Evolutionary conservation across 2,797 vertebrate species (phyloP), one percentile per base, ranked within the genome.

Genomic region (Melanogrammus aeglefinus): DNA sequence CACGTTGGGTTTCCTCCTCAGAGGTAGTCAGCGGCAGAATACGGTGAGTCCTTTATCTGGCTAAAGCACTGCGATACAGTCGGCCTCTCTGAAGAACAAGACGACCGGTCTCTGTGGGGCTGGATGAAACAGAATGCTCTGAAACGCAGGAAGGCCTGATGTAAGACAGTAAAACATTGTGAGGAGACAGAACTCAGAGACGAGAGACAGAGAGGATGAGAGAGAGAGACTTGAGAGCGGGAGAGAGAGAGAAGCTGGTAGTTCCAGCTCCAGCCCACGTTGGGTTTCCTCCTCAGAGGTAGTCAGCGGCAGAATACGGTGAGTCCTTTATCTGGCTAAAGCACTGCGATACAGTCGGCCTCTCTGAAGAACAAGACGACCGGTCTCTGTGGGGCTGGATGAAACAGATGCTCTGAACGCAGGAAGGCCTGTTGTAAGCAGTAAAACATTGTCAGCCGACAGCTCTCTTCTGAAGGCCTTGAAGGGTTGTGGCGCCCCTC

Each of bases 281-380:
- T 82, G 57, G 81, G 86, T 90, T 92, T 12, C 31, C 92, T 91
- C 93, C 90, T 88, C 90, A 88, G 84, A 90, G 90, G 79, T 87
- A 93, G 92, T 94, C 93, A 92, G 91, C 83, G 82, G 81, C 86
- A 91, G 89, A 86, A 91, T 90, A 89, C 89, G 90, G 90, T 83
- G 85, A 88, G 87, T 89, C 92, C 91, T 94, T 95, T 93, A 94
- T 94, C 94, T 94, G 82, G 36, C 88, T 93, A 93, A 93, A 92
- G 90, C 92, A 81, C 85, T 89, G 92, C 86, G 91, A 92, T 94
- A 93, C 85, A 90, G 79, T 84, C 81, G 87, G 84, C 86, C 87
- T 82, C 84, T 89, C 70, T 8, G 69, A 29, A 29, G 39, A 84
- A 86, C 89, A 89, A 92, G 91, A 91, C 13, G 84, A 87, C 84